Conservation (phyloP, 2,888 invertebrate genomes). For the Xestia ashworthii region DNA sequence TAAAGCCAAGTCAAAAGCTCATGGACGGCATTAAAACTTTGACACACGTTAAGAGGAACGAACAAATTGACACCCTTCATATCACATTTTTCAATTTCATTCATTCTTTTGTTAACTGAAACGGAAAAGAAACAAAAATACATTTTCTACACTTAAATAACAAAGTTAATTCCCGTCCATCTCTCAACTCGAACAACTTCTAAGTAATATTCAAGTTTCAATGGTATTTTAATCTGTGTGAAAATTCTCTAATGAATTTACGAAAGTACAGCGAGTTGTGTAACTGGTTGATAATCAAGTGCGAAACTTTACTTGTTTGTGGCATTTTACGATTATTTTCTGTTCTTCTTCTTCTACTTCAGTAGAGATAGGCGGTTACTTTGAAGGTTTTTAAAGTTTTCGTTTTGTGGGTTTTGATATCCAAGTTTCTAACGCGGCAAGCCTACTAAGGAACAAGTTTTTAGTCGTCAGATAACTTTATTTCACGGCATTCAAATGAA, state of each 20-base stretch:
- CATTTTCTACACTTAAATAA: conserved; percentile 1
- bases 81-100: background rate
- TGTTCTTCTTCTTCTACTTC: background rate
- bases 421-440: background rate
- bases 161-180: conserved; percentile 43
- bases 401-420: background rate
- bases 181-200: conserved; percentile 35
- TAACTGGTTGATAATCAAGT: conserved; percentile 38
- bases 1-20: no score
- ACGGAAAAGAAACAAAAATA: background rate
- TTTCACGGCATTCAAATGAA: background rate
- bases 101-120: background rate
- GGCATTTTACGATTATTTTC: conserved; percentile 5
- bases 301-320: conserved; percentile 39
- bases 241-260: conserved; percentile 64
- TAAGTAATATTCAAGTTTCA: conserved; percentile 61
- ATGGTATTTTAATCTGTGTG: conserved; percentile 60
- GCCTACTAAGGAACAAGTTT: background rate
- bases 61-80: background rate
- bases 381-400: background rate
- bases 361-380: background rate
- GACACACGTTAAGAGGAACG: no score
- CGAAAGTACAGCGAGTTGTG: conserved; percentile 38
- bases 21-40: no score
- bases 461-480: background rate